Percentiles rank a stretch among this genome's conserved stretches.
Conservation (phyloP, 2,113 vertebrate species). For the Anoura caudifer region DNA sequence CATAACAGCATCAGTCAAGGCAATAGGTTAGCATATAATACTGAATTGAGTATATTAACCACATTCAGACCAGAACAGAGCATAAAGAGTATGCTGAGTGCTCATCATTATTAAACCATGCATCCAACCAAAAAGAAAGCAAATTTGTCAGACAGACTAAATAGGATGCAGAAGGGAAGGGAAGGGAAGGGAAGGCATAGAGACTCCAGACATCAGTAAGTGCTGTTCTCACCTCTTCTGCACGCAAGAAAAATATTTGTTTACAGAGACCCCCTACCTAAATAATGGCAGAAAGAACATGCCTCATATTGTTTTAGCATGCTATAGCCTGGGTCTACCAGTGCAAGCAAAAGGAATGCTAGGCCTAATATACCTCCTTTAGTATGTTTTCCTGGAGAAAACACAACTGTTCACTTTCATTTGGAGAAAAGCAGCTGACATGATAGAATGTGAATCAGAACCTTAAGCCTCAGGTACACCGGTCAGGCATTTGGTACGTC, state of each 20-base stretch:
- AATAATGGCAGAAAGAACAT: neutral
- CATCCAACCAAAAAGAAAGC: constrained; percentile 60
- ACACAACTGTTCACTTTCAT: constrained; percentile 61
- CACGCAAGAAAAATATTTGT: neutral
- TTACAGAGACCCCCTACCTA: neutral
- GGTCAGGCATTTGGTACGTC: constrained; percentile 62
- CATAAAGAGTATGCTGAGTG: neutral
- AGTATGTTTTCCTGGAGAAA: constrained; percentile 64
- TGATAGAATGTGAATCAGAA: constrained; percentile 62
- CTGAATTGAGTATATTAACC: constrained; percentile 1
- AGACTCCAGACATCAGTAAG: neutral
- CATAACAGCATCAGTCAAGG: constrained; percentile 41
- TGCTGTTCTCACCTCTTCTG: constrained; percentile 28
- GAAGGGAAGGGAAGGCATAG: neutral
- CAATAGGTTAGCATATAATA: constrained; percentile 24
- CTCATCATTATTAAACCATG: constrained; percentile 16
- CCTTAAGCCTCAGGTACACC: constrained; percentile 61
- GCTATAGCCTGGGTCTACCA: neutral
- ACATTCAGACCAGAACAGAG: neutral
- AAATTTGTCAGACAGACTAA: constrained; percentile 25
- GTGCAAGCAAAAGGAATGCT: neutral
- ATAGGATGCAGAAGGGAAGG: neutral
- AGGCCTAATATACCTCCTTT: neutral
- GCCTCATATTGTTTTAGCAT: neutral
- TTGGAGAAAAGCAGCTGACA: constrained; percentile 69